Conservation (phyloP, 2,113 vertebrate genomes). For the Brachirus orientalis region DNA sequence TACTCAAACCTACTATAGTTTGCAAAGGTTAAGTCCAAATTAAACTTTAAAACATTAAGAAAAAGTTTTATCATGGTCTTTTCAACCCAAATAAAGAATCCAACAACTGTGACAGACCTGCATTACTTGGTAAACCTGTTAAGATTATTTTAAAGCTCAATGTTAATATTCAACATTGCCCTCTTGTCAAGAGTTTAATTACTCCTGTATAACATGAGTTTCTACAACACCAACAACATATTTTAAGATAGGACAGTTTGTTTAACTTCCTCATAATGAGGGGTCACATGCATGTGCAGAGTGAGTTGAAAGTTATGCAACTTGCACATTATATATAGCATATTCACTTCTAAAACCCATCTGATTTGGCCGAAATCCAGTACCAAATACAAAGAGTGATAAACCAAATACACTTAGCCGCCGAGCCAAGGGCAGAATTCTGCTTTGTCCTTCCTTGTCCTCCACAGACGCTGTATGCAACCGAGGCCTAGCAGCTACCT, state of each 20-base stretch:
- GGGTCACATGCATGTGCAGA: not conserved
- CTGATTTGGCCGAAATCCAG: not conserved
- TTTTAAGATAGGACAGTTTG: conserved; percentile 1
- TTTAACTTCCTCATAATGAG: conserved; percentile 3
- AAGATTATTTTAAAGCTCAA: too few relatives aligned
- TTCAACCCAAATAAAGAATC: too few relatives aligned
- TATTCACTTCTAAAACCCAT: fast-evolving
- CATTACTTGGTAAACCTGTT: too few relatives aligned
- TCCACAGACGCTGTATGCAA: conserved; percentile 44
- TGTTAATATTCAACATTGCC: too few relatives aligned
- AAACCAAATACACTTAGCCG: not conserved
- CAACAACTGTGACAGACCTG: too few relatives aligned
- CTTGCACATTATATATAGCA: not conserved
- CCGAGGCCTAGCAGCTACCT: conserved; percentile 20
- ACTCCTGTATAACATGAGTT: not conserved
- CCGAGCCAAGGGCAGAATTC: not conserved
- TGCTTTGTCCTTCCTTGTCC: conserved; percentile 76
- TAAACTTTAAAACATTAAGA: too few relatives aligned
- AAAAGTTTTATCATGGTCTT: too few relatives aligned
- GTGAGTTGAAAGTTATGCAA: not conserved
- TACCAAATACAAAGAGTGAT: fast-evolving
- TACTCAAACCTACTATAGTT: too few relatives aligned
- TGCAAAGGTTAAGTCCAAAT: too few relatives aligned
- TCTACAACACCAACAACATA: not conserved
- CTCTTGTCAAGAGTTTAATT: not conserved